Evolutionary conservation across 2,797 vertebrate species (phyloP), one percentile per base, ranked within the genome.

Genomic region (Telmatherina bonti): DNA sequence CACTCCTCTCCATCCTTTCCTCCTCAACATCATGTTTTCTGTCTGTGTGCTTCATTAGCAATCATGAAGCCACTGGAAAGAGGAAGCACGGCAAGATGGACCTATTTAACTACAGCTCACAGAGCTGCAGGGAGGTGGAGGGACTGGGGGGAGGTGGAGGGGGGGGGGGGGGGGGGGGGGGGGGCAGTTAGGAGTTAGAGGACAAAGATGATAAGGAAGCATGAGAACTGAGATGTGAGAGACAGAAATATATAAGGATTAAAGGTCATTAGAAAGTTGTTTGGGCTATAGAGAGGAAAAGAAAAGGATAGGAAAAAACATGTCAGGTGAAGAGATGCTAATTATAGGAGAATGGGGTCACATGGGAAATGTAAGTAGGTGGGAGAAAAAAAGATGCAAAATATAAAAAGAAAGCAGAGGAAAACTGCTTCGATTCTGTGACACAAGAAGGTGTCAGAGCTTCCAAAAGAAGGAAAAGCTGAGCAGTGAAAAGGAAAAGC

Each of bases 11-110:
- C 63, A 59, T 83, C 79, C 72, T 26, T 66, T 79, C 79, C 64
- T 86, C 81, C 62, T 71, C 71, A 35, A 18, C 66, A 64, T 81
- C 57, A 67, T 80, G 58, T 74, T 71, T 67, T 74, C 58, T 57
- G 55, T 77, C 76, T 74, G 79, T 84, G 85, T 79, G 83, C 79
- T 87, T 89, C 84, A 87, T 90, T 91, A 89, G 85, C 82, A 85
- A 88, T 92, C 83, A 87, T 81, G 76, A 80, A 86, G 89, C 70
- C 71, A 84, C 85, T 90, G 87, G 77, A 82, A 84, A 88, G 62
- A 83, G 85, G 81, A 89, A 87, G 88, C 78, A 80, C 67, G 62
- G 80, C 71, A 70, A 82, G 79, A 89, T 78, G 80, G 58, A 84
- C 65, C 59, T 72, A 81, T 74, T 85, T 74, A 82, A 64, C 61